Evolutionary conservation across 1,140 invertebrate species (phyloP), one percentile per base, ranked within the genome.

Genomic region (Hyposmocoma kahamanoa): DNA sequence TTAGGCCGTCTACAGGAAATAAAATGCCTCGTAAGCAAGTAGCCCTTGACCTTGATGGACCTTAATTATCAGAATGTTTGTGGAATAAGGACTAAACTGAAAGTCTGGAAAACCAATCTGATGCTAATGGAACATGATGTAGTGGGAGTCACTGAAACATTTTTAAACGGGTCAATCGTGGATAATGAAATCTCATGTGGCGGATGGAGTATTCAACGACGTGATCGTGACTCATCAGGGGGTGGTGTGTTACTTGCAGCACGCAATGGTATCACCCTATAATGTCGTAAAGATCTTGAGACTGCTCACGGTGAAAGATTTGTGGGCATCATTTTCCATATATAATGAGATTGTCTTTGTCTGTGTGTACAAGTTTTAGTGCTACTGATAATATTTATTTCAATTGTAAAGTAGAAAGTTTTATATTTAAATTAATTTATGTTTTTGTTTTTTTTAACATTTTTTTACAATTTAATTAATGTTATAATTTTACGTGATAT

Each of bases 261-360:
- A 10, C 41, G 48, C 4, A 6, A 19, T 6, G 10, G 22, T 19
- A 50, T 50, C 4, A 22, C 24, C 2, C 28, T 53, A 21, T 21
- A n/a, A 19, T 38, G 50, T 13, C 42, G 24, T 0, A 8, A 18
- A 8, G 49, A 51, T 1, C n/a, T 51, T 4, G 49, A 51, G 17
- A 51, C 49, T 3, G n/a, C 39, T 3, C 17, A 11, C 17, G 49
- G 49, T 11, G 50, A 52, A n/a, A 18, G 50, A 52, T 5, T 22
- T 52, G 3, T 52, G 50, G 43, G 42, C 50, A 6, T 22, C 21
- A 18, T 32, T 52, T 28, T 45, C 19, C 8, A 45, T 39, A 36
- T 21, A 20, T 18, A 36, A 43, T 3, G 6, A 11, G 5, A 6
- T 11, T 11, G 5, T 6, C 24, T n/a, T 13, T 9, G 5, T 48